These are phyloP conservation scores for Casuarius casuarius DNA, from an alignment of 2,113 vertebrate species.

Conservation along the genomic window DNA sequence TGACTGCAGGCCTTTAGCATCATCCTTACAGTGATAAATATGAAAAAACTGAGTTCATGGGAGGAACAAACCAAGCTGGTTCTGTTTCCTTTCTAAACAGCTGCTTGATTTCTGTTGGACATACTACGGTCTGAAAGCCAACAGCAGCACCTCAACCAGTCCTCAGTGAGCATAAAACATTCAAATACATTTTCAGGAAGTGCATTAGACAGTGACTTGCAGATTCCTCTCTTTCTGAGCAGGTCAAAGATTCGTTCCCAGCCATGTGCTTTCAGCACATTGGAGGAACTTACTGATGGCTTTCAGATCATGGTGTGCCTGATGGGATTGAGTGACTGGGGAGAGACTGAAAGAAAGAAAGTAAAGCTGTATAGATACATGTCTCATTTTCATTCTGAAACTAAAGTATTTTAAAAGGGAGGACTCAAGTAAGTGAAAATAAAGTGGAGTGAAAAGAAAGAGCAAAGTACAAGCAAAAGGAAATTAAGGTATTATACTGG, in stretches of 20 bases:
- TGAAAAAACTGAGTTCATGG: neutral
- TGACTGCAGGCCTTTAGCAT: neutral
- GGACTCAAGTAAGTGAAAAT: neutral
- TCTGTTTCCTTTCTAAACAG: neutral
- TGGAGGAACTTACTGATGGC: neutral
- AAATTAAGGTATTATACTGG: neutral
- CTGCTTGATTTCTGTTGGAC: neutral
- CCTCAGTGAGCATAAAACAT: neutral
- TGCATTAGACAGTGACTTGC: neutral
- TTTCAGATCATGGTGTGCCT: neutral
- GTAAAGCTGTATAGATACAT: neutral
- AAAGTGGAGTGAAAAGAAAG: neutral
- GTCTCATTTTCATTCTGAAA: neutral
- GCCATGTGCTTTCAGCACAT: neutral
- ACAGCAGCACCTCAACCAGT: neutral
- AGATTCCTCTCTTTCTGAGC: neutral
- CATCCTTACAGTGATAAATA: neutral
- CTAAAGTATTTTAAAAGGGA: neutral
- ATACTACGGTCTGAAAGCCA: neutral
- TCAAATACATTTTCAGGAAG: neutral
- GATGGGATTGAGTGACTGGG: neutral
- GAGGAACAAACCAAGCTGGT: neutral
- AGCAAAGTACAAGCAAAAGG: constrained; percentile 9
- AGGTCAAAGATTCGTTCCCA: neutral
- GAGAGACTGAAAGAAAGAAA: neutral